Base-by-base conservation (phyloP, 2,888 invertebrate genomes). In the Drosophila picticornis region DNA sequence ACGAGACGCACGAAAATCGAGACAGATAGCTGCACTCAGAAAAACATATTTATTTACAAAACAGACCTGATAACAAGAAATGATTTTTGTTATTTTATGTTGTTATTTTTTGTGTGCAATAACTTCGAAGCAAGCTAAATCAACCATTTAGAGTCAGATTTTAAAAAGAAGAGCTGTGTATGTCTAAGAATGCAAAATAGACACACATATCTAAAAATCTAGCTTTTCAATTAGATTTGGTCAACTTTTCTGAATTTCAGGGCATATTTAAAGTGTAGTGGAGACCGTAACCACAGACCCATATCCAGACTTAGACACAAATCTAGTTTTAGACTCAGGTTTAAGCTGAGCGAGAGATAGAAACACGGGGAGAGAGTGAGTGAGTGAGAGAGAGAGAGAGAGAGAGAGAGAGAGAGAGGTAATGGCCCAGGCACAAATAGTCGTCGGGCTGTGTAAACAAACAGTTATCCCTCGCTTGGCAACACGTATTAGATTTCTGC, bases 401-500 rank as follows among this genome's bases (percentile, higher is more conserved):
- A 65, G 69, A 65, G 31, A 29, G 29, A 38, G 31, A 5, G 38
- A 4, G 40, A 4, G 29, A 22, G 27, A 59, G 60, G 80, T 70
- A 57, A 68, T 58, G 66, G 80, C 72, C 72, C 79, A 69, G 71
- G 83, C 84, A 88, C 79, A 88, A 84, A 85, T 87, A 83, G 84
- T 82, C 81, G 61, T 50, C 63, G 62, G 75, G 62, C 83, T 84
- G 72, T 88, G 88, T 86, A 87, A 87, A 87, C 87, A 87, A 87
- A 88, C 88, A 81, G 85, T 88, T 88, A 85, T 87, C 81, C 88
- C 83, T 80, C 76, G 70, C 77, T 75, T 79, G 83, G 75, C 84
- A 88, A 88, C 86, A 88, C 84, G 86, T 87, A 87, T 87, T 88
- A 84, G 84, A 81, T 87, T 87, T 88, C 86, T 82, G 80, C 51